A percentile compares a stretch with the other conserved stretches of the same genome.
phyloP scores from a whole-genome alignment of 2,113 vertebrate species.

The Apodemus speciosus region DNA sequence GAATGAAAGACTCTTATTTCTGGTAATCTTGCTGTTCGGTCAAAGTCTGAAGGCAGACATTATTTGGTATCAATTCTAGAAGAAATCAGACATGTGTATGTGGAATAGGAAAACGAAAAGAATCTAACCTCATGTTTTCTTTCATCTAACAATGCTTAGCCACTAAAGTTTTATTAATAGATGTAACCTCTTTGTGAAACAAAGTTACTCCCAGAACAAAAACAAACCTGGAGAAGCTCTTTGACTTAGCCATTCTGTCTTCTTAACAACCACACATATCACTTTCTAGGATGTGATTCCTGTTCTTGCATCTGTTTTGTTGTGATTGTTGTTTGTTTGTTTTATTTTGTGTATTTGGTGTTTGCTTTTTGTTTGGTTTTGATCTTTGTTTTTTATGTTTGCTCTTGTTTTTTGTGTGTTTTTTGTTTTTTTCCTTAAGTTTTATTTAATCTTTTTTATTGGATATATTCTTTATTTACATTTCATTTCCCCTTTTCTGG shows the following conservation, averaged over 20 bases:
- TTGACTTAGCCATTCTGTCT: background rate
- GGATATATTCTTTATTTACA: no score
- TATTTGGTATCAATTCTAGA: background rate
- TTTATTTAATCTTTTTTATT: background rate
- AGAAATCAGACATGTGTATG: background rate
- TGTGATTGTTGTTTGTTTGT: no score
- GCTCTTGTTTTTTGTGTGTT: no score
- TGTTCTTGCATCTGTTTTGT: background rate
- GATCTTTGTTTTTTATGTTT: no score
- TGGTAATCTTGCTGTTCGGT: rapidly evolving
- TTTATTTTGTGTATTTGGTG: no score
- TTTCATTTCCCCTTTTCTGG: no score
- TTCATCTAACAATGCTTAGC: background rate
- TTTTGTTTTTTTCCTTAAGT: no score
- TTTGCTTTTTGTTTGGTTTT: no score
- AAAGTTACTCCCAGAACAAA: background rate
- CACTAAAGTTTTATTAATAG: background rate
- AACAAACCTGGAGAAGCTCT: background rate
- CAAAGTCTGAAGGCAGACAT: background rate
- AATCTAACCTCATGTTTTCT: background rate
- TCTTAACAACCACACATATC: background rate
- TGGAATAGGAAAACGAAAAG: background rate
- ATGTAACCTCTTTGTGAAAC: rapidly evolving
- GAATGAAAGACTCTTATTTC: background rate
- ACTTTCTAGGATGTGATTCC: background rate